Conservation (phyloP, 2,888 invertebrate species). For the Tortrix viridana region DNA sequence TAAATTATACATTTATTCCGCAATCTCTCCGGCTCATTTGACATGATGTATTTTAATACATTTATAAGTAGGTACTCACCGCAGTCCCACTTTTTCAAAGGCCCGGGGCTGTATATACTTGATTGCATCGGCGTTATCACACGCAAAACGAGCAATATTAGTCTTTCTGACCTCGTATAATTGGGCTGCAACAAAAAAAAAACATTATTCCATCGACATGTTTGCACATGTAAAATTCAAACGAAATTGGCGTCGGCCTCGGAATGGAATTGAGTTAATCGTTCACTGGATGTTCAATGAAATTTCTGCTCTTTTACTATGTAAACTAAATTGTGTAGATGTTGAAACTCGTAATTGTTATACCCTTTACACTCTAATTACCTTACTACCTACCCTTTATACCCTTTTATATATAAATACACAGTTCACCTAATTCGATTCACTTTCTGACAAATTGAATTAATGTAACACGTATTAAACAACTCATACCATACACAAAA, state of each 20-base stretch:
- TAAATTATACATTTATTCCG: too few relatives aligned
- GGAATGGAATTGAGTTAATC: slow-evolving; percentile 12
- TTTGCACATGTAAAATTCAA: slow-evolving; percentile 15
- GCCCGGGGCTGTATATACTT: slow-evolving; percentile 67
- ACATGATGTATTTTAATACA: too few relatives aligned
- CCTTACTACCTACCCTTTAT: too few relatives aligned
- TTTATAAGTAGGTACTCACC: slow-evolving; percentile 46
- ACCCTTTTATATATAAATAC: too few relatives aligned
- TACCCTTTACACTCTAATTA: too few relatives aligned
- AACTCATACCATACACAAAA: too few relatives aligned
- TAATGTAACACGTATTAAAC: too few relatives aligned
- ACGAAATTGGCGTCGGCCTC: slow-evolving; percentile 19
- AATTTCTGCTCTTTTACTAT: neutral
- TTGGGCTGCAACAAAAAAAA: slow-evolving; percentile 53
- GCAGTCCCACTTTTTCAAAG: slow-evolving; percentile 56
- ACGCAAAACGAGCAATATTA: slow-evolving; percentile 66
- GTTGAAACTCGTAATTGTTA: too few relatives aligned
- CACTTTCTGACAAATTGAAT: too few relatives aligned
- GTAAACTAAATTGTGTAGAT: slow-evolving; percentile 5
- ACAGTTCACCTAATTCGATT: too few relatives aligned
- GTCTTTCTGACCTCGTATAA: slow-evolving; percentile 65
- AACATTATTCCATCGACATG: slow-evolving; percentile 13
- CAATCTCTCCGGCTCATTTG: too few relatives aligned
- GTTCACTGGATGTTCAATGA: slow-evolving; percentile 9
- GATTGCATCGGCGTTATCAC: slow-evolving; percentile 70